Evolutionary conservation across 2,888 invertebrate genomes (phyloP).

Genomic region (Drosophila pseudotakahashii): DNA sequence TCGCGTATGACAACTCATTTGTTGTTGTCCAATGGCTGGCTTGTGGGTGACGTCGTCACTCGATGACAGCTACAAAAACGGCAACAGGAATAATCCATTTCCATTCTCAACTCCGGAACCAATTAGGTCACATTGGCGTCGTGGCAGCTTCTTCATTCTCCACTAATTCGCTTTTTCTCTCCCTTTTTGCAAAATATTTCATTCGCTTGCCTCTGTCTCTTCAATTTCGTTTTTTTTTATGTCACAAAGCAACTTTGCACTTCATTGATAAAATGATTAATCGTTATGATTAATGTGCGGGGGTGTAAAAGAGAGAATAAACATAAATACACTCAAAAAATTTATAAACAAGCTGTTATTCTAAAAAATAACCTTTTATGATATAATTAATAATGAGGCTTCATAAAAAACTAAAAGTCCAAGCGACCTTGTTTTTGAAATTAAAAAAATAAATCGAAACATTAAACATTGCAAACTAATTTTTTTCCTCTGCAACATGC

Average conservation of each 20-base stretch:
- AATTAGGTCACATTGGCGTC: constrained; percentile 72
- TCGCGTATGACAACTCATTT: constrained; percentile 66
- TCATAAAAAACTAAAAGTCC: too few relatives aligned
- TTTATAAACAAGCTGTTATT: too few relatives aligned
- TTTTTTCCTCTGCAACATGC: not conserved
- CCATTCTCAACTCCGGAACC: constrained; percentile 40
- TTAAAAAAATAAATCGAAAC: not conserved
- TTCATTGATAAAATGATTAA: constrained; percentile 81
- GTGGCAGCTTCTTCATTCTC: constrained; percentile 30
- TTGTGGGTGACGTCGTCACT: constrained; percentile 74
- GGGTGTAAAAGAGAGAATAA: constrained; percentile 1
- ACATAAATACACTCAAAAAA: not conserved
- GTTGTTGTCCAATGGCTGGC: constrained; percentile 49
- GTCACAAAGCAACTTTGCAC: constrained; percentile 62
- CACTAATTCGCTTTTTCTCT: constrained; percentile 24
- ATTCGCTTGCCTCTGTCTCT: constrained; percentile 21
- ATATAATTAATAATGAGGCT: too few relatives aligned
- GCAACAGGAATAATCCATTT: constrained; percentile 32
- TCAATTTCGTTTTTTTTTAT: constrained; percentile 26
- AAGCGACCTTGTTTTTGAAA: too few relatives aligned
- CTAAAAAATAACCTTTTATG: not conserved
- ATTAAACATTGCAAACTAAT: not conserved
- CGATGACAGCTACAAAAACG: constrained; percentile 39
- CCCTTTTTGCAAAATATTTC: constrained; percentile 12
- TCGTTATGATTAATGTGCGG: constrained; percentile 60